phyloP scores from a whole-genome alignment of 1,140 invertebrate species.

The Ceratoteleas bidentatus region DNA sequence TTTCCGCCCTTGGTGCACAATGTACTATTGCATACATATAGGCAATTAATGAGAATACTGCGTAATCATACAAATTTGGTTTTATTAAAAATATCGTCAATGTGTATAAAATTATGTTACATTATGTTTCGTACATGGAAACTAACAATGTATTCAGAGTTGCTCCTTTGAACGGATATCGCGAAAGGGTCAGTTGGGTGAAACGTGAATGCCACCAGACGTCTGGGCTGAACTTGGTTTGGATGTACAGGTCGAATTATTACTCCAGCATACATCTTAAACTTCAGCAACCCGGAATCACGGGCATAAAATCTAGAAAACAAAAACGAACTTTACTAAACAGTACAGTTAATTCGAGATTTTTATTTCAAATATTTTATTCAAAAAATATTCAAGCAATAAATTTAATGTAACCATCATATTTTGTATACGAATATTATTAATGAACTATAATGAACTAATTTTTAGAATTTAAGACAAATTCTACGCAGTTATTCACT shows the following conservation, averaged over 20 bases:
- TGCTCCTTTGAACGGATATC: slow-evolving; percentile 96
- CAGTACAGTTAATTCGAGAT: no score
- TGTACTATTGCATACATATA: no score
- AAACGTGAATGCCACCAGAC: slow-evolving; percentile 98
- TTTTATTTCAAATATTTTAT: no score
- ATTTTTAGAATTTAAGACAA: no score
- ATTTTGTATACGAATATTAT: no score
- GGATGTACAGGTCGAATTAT: slow-evolving; percentile 79
- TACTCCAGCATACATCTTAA: slow-evolving; percentile 92
- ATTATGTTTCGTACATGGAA: slow-evolving; percentile 89
- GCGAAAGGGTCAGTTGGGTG: slow-evolving; percentile 98
- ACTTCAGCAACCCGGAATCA: slow-evolving; percentile 94
- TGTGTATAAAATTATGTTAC: slow-evolving; percentile 41
- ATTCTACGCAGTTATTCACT: no score
- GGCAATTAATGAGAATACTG: no score
- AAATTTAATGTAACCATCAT: no score
- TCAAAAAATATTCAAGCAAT: no score
- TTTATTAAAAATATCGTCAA: slow-evolving; percentile 39
- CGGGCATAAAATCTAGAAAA: slow-evolving; percentile 92
- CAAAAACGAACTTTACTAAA: no score
- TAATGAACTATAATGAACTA: no score
- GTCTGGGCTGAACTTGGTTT: slow-evolving; percentile 82
- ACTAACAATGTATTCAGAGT: slow-evolving; percentile 97
- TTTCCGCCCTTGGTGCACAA: no score
- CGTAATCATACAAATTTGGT: slow-evolving; percentile 11